Evolutionary conservation across 2,888 invertebrate genomes (phyloP), one percentile per base, ranked within the genome.

Genomic region (Metacarcinus magister): DNA sequence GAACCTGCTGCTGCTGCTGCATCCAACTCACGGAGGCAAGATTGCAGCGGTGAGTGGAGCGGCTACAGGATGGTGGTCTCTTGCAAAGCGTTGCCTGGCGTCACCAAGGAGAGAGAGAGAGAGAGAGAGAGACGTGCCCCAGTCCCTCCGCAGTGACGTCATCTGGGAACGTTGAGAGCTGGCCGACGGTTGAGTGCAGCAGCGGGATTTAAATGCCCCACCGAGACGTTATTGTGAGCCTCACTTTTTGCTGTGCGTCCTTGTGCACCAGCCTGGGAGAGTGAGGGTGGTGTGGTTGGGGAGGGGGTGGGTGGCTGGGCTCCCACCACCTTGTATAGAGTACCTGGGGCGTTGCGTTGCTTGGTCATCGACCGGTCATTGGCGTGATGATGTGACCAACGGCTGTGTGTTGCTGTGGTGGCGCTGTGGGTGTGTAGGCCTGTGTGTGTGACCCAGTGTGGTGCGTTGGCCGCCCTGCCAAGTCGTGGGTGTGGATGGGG

Each of bases 121-220:
- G 54, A 54, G 54, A 67, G 67, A 67, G 67, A 67, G n/a, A 67
- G 82, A 4, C 32, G 32, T 5, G 32, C n/a, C 82, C 75, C 82
- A 32, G 82, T 8, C 32, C 32, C 82, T 13, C 28, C 7, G 82
- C 82, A 28, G 67, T 82, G 82, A 82, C 82, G 82, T 82, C 82
- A 82, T 10, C 82, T 82, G 82, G 82, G 82, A 82, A 82, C 82
- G 82, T 82, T 28, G 32, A 82, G 32, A 13, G 28, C 32, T 82
- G 82, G 32, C 82, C 82, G 82, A 32, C 82, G 82, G 82, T 82
- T 82, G 32, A 7, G 32, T 39, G 39, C 32, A 32, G 82, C 82
- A 82, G 82, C 32, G 82, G 82, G 82, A 82, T 82, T 82, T 82
- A 82, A 82, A 82, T 82, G 82, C 82, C 82, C 82, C 32, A 82